Percentiles rank a stretch among this genome's conserved stretches.
phyloP scores from a whole-genome alignment of 1,140 invertebrate genomes.

The Neodiprion lecontei region DNA sequence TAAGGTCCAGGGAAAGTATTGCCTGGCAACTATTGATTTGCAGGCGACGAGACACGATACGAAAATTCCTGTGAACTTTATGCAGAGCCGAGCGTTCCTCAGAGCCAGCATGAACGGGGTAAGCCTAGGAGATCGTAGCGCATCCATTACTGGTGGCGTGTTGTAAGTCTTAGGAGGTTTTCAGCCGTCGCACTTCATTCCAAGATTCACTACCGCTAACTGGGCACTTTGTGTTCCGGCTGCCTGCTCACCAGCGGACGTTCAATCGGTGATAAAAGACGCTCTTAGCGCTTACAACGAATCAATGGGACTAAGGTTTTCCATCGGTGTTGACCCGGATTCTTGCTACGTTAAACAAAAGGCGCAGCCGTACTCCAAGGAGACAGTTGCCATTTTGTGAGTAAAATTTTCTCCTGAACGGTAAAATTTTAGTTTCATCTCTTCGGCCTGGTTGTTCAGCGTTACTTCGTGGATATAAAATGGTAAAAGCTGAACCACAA shows the following conservation, averaged over 20 bases:
- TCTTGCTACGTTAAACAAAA: constrained; percentile 66
- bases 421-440: constrained; percentile 18
- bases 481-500: neutral
- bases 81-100: constrained; percentile 68
- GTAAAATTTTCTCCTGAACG: constrained; percentile 23
- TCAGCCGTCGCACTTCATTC: constrained; percentile 73
- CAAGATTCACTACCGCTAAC: constrained; percentile 71
- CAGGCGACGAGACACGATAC: constrained; percentile 63
- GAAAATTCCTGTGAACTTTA: constrained; percentile 66
- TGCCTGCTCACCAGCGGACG: constrained; percentile 66
- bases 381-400: constrained; percentile 58
- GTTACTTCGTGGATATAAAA: too few species aligned
- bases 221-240: constrained; percentile 75
- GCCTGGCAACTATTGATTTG: constrained; percentile 69
- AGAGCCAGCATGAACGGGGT: constrained; percentile 70
- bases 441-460: too few species aligned
- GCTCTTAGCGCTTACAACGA: constrained; percentile 66
- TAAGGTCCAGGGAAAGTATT: constrained; percentile 73
- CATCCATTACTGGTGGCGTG: neutral
- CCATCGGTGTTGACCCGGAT: constrained; percentile 64
- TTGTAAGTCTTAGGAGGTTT: constrained; percentile 28
- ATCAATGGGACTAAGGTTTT: constrained; percentile 64
- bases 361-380: constrained; percentile 49
- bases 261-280: constrained; percentile 63
- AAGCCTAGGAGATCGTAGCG: constrained; percentile 48